These are phyloP conservation scores for Lasioglossum malachurum DNA, from an alignment of 2,888 invertebrate genomes.

Conservation along the genomic window DNA sequence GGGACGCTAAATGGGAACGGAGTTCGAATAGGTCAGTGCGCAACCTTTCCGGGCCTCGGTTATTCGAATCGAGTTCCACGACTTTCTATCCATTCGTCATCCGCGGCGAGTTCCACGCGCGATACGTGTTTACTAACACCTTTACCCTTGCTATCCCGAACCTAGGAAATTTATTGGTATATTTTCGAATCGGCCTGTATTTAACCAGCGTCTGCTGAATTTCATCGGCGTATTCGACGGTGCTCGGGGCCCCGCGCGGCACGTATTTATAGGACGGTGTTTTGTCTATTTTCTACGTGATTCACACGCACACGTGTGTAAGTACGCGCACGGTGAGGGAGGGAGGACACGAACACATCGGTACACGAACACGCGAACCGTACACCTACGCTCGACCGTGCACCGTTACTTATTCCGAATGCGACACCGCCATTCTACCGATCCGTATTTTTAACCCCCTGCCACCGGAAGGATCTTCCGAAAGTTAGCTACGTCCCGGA, in stretches of 20 bases:
- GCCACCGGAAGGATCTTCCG: slow-evolving; percentile 70
- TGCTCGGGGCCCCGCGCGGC: slow-evolving; percentile 3
- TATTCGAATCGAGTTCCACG: slow-evolving; percentile 11
- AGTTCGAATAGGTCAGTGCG: neutral
- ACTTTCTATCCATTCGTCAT: slow-evolving; percentile 21
- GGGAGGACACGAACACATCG: neutral
- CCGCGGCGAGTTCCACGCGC: neutral
- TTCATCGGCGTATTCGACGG: slow-evolving; percentile 41
- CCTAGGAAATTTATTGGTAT: slow-evolving; percentile 38
- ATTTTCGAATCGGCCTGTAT: slow-evolving; percentile 46
- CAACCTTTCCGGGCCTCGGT: neutral
- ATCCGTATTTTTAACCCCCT: slow-evolving; percentile 59
- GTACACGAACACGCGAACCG: neutral
- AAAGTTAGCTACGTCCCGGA: slow-evolving; percentile 76
- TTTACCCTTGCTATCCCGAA: slow-evolving; percentile 6
- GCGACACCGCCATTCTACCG: slow-evolving; percentile 26
- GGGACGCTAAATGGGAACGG: neutral
- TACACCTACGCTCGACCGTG: slow-evolving; percentile 19
- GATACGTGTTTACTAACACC: slow-evolving; percentile 16
- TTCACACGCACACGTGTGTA: slow-evolving; percentile 23
- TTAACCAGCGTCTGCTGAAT: slow-evolving; percentile 48
- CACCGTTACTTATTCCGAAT: slow-evolving; percentile 43
- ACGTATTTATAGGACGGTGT: slow-evolving; percentile 48
- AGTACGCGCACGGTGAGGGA: neutral
- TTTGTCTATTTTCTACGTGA: slow-evolving; percentile 56